Evolutionary conservation across 2,797 vertebrate species (phyloP), one percentile per base, ranked within the genome.

Genomic region (Sebastes oblongus): DNA sequence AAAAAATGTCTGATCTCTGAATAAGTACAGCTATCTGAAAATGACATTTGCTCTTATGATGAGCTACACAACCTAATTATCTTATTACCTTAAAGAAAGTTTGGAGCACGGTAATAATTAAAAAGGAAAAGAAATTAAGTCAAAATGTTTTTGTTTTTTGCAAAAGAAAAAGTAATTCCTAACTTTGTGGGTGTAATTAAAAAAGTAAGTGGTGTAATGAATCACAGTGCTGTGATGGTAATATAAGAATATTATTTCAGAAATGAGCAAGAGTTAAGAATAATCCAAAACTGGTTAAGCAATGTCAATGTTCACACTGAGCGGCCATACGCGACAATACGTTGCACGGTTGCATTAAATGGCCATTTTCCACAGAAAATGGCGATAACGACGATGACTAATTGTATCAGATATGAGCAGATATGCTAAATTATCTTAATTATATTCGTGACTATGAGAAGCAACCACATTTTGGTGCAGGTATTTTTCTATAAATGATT

Each of bases 191-290:
- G 39, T 27, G 72, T 61, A 82, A 91, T 87, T 89, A 86, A 78
- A 89, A 20, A 83, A 86, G n/a, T 72, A 77, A 88, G 71, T 18
- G 50, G 68, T 25, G 59, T 67, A 80, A 90, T 82, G 79, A 88
- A 89, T 81, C 71, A 69, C 32, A 50, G 59, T 12, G 3, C 29
- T 1, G 18, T 6, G 74, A 61, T 82, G 71, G 66, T 71, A 81
- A 32, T 86, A 54, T 39, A 36, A 50, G 66, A 80, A 82, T 64
- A 76, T 80, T 42, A 78, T 55, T 36, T 62, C 13, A 72, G 67
- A 73, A 74, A 85, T 74, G 29, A 82, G 72, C 39, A 3, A 12
- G 25, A 32, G 24, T 62, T 67, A 82, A 78, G 65, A 77, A 70
- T 29, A 30, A 64, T 62, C 54, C 12, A 29, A 64, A 62, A 68